Base-by-base conservation (phyloP, 2,888 invertebrate species). In the Ormia ochracea region DNA sequence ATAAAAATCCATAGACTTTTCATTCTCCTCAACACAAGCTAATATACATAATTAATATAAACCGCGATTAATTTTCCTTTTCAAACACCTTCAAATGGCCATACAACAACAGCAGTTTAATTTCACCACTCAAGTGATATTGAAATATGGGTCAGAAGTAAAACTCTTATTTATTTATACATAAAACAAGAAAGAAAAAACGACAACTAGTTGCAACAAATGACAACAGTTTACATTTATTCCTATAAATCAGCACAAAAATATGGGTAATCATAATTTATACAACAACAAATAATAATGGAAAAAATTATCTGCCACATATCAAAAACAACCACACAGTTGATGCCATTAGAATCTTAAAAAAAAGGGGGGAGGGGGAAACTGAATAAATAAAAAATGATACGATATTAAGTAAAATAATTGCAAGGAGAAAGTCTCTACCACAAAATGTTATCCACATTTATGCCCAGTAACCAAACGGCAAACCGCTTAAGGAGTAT, bases 371-470 rank as follows among this genome's bases (percentile, higher is more conserved):
- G 12, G 12, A 14, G 38, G 19, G 31, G 61, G 12, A 17, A 58
- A 10, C 12, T 43, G n/a, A n/a, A n/a, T n/a, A n/a, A n/a, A n/a
- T n/a, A 31, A 43, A 70, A 59, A 74, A 54, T 48, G 33, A 65
- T 73, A 54, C 41, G 58, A 79, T 75, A 63, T 74, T 75, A 75
- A 79, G 52, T 63, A 75, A 79, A 79, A 75, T 75, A 75, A 66
- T 79, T 79, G 79, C 70, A 70, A 75, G 79, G 79, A 75, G 79
- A 79, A 79, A 79, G 79, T 78, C 74, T 68, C 56, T 45, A 72
- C 75, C 74, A 74, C 74, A 76, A 80, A 80, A 68, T 76, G 70
- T 76, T 50, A 70, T 72, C 38, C 38, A 52, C 48, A 65, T 48
- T 58, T 41, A 52, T 3, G 6, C 50, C 50, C 50, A 50, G 7